These are phyloP conservation scores for Apamea epomidion DNA, from an alignment of 2,888 invertebrate genomes.

Conservation along the genomic window DNA sequence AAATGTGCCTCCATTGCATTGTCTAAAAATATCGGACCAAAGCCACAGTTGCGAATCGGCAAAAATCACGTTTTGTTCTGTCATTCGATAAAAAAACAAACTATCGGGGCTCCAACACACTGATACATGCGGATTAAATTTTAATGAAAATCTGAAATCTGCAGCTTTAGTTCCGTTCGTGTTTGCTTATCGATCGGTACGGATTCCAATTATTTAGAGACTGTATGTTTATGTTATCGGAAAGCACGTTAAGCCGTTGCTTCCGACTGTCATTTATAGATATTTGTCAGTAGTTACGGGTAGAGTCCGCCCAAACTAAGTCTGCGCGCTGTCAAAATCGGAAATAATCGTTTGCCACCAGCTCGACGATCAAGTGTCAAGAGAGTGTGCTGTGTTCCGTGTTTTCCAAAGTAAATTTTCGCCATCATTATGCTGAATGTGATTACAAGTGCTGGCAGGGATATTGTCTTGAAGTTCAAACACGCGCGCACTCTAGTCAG, in stretches of 20 bases:
- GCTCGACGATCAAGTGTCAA: too few relatives aligned
- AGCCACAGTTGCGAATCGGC: not conserved
- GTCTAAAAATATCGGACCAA: not conserved
- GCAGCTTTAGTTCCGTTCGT: slow-evolving; percentile 16
- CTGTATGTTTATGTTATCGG: slow-evolving; percentile 1
- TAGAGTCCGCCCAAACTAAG: not conserved
- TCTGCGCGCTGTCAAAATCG: too few relatives aligned
- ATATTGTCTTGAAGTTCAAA: too few relatives aligned
- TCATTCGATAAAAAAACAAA: slow-evolving; percentile 28
- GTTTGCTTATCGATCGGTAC: slow-evolving; percentile 16
- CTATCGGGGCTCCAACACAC: slow-evolving; percentile 12
- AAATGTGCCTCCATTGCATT: not conserved
- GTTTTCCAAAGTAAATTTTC: too few relatives aligned
- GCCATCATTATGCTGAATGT: too few relatives aligned
- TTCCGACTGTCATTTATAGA: not conserved
- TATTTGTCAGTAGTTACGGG: not conserved
- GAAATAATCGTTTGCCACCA: too few relatives aligned
- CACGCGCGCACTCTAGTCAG: not conserved
- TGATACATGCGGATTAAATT: slow-evolving; percentile 37
- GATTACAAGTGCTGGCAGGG: too few relatives aligned
- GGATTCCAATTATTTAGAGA: slow-evolving; percentile 8
- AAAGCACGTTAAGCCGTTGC: not conserved
- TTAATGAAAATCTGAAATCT: slow-evolving; percentile 39
- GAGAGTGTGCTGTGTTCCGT: too few relatives aligned
- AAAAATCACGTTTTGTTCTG: slow-evolving; percentile 21